Conservation (phyloP, 2,888 invertebrate species). For the Clostera curtula region DNA sequence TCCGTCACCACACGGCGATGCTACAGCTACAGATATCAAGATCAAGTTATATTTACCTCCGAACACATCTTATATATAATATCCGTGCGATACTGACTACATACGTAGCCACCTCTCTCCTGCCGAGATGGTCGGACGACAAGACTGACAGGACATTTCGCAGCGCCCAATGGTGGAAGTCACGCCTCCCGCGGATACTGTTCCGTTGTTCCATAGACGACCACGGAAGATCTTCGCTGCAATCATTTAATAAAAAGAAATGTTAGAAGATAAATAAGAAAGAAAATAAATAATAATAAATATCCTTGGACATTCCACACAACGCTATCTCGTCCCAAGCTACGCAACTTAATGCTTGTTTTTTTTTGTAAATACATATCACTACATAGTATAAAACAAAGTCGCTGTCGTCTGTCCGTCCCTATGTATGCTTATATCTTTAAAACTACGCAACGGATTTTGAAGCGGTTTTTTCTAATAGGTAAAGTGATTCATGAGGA, state of each 20-base stretch:
- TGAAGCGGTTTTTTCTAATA: no score
- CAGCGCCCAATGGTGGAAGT: conserved; percentile 76
- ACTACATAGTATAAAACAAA: no score
- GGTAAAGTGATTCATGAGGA: no score
- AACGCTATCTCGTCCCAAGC: no score
- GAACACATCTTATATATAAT: conserved; percentile 43
- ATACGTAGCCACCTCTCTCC: conserved; percentile 21
- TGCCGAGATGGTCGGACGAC: conserved; percentile 33
- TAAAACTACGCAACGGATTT: no score
- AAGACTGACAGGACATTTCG: conserved; percentile 43
- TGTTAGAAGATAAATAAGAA: not conserved
- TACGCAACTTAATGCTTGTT: no score
- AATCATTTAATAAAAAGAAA: not conserved
- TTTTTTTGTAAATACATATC: no score
- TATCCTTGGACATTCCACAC: no score
- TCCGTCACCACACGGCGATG: no score
- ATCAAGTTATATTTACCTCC: conserved; percentile 30
- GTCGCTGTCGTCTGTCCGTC: no score
- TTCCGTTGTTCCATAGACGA: conserved; percentile 64
- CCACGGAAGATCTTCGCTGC: conserved; percentile 73
- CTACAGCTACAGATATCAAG: not conserved
- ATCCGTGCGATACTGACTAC: conserved; percentile 34
- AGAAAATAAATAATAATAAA: not conserved
- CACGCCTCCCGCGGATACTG: conserved; percentile 62
- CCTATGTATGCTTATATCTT: no score